phyloP scores from a whole-genome alignment of 2,113 vertebrate species.

The Anarhynchus alexandrinus region DNA sequence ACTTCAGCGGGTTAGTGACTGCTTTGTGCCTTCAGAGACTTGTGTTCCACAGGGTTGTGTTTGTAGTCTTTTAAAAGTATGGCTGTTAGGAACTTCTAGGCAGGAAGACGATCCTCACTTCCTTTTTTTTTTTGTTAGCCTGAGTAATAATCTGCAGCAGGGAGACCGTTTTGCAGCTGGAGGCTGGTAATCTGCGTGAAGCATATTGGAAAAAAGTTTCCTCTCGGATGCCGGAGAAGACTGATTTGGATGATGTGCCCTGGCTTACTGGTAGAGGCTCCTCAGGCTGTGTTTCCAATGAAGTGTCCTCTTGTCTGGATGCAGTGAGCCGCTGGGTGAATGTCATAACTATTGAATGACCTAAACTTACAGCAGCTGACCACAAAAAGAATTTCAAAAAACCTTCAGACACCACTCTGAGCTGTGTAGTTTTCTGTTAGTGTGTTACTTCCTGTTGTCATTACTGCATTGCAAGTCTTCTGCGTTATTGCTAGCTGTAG shows the following conservation, averaged over 20 bases:
- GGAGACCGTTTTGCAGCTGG: accelerated
- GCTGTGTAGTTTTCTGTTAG: not conserved
- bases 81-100: accelerated
- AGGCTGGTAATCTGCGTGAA: not conserved
- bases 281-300: not conserved
- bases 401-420: not conserved
- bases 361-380: not conserved
- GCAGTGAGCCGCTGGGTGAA: not conserved
- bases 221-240: not conserved
- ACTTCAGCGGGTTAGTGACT: not conserved
- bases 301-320: no score
- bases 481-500: not conserved
- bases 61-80: not conserved
- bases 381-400: not conserved
- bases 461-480: not conserved
- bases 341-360: not conserved
- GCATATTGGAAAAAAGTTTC: not conserved
- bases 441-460: not conserved
- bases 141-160: not conserved
- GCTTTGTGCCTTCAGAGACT: not conserved
- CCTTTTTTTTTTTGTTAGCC: not conserved
- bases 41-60: not conserved
- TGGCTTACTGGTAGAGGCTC: not conserved
- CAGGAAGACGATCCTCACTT: not conserved
- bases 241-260: not conserved